Evolutionary conservation across 2,888 invertebrate genomes (phyloP), one percentile per base, ranked within the genome.

Genomic region (Clitarchus hookeri): DNA sequence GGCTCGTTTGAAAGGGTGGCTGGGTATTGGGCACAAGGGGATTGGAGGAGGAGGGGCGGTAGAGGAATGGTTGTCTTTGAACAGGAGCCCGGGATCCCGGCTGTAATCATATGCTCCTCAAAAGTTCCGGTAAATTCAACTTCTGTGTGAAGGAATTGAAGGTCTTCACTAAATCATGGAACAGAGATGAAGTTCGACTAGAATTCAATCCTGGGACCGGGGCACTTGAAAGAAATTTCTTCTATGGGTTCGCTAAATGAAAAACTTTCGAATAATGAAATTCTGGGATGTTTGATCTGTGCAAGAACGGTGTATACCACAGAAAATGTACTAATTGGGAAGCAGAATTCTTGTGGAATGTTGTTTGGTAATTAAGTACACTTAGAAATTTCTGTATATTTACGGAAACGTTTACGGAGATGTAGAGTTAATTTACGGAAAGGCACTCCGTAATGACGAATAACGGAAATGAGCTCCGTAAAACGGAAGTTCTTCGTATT

Each of bases 141-240:
- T 65, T 65, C 65, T 65, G 65, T 65, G 65, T n/a, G 65, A 65
- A 65, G 65, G 65, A 65, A 65, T 65, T 65, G 65, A n/a, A 65
- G 65, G 65, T 65, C 65, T 65, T 65, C 65, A n/a, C 65, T 65
- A 65, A 65, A 65, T 65, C 65, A 65, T n/a, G 65, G 65, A 65
- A 65, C 65, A 65, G 65, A 65, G n/a, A 65, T 65, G 65, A 65
- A 65, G 65, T 65, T 65, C 65, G 65, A 23, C 65, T 65, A 9
- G 65, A 23, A 65, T 65, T 65, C 65, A 65, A 65, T 65, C 65
- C 65, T 11, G 16, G 65, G 16, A 65, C 65, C n/a, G n/a, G 65
- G 19, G 65, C 19, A 65, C 65, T 65, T 23, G 65, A 65, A 65
- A 65, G 65, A 65, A 65, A n/a, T 65, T 65, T 65, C 65, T 65